A percentile compares a stretch with the other conserved stretches of the same genome.
Evolutionary conservation across 2,113 vertebrate genomes (phyloP).

Genomic region (Paramormyrops kingsleyae): DNA sequence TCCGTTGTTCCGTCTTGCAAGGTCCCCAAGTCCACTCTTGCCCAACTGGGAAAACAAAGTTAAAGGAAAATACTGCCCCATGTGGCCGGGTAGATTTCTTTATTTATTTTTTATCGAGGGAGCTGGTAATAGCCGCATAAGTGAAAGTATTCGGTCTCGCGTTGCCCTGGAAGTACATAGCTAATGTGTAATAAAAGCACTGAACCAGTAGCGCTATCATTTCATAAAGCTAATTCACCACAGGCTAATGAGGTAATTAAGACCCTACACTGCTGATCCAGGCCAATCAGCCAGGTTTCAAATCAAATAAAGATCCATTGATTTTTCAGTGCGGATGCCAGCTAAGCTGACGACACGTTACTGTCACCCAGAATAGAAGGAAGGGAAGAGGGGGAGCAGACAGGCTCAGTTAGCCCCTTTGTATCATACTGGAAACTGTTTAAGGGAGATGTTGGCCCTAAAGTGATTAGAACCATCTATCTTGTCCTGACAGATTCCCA

Average conservation of each 20-base stretch:
- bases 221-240: conserved; percentile 34
- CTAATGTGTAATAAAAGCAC: neutral
- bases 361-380: conserved; percentile 34
- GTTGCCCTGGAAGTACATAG: neutral
- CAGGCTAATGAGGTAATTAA: conserved; percentile 37
- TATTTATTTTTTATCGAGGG: neutral
- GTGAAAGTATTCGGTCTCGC: neutral
- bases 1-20: neutral
- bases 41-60: neutral
- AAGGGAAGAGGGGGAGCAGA: conserved; percentile 24
- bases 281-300: conserved; percentile 28
- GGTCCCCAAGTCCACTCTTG: neutral
- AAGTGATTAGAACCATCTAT: conserved; percentile 60
- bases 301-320: conserved; percentile 36
- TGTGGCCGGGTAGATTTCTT: neutral
- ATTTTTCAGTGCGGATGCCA: conserved; percentile 37
- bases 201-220: neutral
- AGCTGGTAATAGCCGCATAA: neutral
- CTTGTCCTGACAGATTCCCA: conserved; percentile 60
- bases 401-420: conserved; percentile 37
- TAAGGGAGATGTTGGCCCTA: conserved; percentile 23
- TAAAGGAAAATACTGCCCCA: conserved; percentile 43
- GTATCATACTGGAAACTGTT: conserved; percentile 25
- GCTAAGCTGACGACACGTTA: conserved; percentile 41
- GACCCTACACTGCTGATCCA: conserved; percentile 32